Evolutionary conservation across 2,888 invertebrate species (phyloP), one percentile per base, ranked within the genome.

Genomic region (Nesidiocoris tenuis): DNA sequence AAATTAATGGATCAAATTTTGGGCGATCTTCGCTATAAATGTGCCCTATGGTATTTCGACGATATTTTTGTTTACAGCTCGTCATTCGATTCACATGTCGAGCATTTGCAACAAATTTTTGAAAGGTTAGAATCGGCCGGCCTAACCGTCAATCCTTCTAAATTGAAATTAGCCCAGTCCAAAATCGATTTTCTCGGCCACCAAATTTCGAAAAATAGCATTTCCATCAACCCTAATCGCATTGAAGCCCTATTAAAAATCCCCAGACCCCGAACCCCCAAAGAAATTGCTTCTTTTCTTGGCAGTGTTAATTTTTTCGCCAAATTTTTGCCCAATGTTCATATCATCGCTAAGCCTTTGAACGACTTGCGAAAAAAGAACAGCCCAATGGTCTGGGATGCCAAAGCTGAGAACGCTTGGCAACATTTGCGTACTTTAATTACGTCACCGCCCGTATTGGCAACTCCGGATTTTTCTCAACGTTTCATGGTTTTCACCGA

Each of bases 301-400:
- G 81, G 81, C 0, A 57, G 78, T 1, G 72, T 78, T 5, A 16
- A 78, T 18, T 82, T 81, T 79, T 74, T 80, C 1, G 76, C 80
- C 0, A 80, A 80, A 18, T 82, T 80, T 61, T 68, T 82, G 0
- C 80, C 80, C 0, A 66, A 78, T 16, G 79, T 79, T 57, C 76
- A 80, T 0, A 77, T 76, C 2, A 72, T 79, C 1, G 57, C 79
- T 0, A 77, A 78, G 0, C 81, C 81, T 1, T 68, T 82, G 0
- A 81, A 80, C 1, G 77, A 80, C 39, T 76, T 81, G n/a, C 18
- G 77, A 23, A 75, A 56, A 17, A 78, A 78, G 22, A 39, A 74
- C 18, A 65, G 24, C 18, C 5, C 74, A 7, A 24, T 64, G 55
- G n/a, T 65, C 1, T 75, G 75, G 75, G 54, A 21, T 24, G n/a